Evolutionary conservation across 2,888 invertebrate genomes (phyloP), one percentile per base, ranked within the genome.

Genomic region (Xestobium rufovillosum): DNA sequence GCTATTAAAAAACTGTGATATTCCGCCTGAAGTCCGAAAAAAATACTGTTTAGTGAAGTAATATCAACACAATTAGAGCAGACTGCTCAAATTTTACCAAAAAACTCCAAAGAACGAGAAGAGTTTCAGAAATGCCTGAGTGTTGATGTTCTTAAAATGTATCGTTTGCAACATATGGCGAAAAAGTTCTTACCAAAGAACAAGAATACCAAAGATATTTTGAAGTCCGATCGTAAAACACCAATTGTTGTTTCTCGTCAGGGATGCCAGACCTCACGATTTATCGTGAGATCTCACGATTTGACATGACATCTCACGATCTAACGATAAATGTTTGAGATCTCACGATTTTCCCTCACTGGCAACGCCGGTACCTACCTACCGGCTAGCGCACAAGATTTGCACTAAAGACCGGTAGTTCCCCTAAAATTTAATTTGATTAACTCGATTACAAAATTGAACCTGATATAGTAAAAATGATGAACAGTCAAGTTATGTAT

Each of bases 81-180:
- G n/a, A 23, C 6, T 8, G 23, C 23, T 23, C 8, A 26, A 26
- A 26, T 11, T 14, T 34, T 34, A 27, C 19, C 14, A 23, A 31
- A 31, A 36, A 41, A 41, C 31, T 41, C 37, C 8, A 38, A 41
- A 34, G 34, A 38, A 13, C 26, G 38, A 26, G 28, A 41, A 34
- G 38, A 14, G 8, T 38, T 41, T 12, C 34, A 38, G 12, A 38
- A 23, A 23, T 23, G 6, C 17, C 14, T 41, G 13, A 38, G 38
- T 34, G 41, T 37, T 11, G 26, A 9, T n/a, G 30, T 13, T 29
- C n/a, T 38, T 4, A 15, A 26, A 16, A 41, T 38, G 15, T 17
- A 32, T 11, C 16, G 19, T 8, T 14, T 32, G 32, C 19, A 19
- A 8, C 19, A 32, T 17, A 34, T 38, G 31, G 35, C 35, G 8